Evolutionary conservation across 2,797 vertebrate genomes (phyloP), one percentile per base, ranked within the genome.

Genomic region (Sebastes iracundus): DNA sequence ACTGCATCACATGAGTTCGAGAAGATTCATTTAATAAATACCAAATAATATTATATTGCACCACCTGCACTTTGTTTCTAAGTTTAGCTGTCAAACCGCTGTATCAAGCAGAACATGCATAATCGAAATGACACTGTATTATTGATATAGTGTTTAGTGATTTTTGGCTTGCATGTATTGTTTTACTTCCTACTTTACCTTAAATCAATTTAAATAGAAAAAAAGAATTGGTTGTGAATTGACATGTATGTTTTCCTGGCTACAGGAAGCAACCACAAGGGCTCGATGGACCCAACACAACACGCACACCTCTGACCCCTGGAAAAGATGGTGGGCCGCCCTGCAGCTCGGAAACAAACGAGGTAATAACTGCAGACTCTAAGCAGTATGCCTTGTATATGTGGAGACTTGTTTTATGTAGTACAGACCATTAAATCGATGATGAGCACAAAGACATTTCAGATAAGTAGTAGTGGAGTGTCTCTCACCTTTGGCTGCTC

Each of bases 301-400:
- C 81, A 28, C 90, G 91, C 12, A 91, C 87, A 7, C 91, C 94
- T 35, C 79, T 93, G 82, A 92, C 92, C 70, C 89, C 89, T 35
- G 92, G 93, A 20, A 93, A 85, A 87, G 93, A 95, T 4, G 93
- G 91, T 1, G 91, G 88, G 5, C 88, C 93, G 1, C 87, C 90
- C 52, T 84, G 90, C 85, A 86, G 81, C 84, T 53, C 91, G 22
- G 92, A 91, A 55, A 80, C 79, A 74, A 85, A 83, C 6, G 91
- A 95, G 93, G 94, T 94, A 83, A 86, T 52, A 62, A 23, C 56
- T 27, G 13, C 27, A 63, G 25, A 18, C 28, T 22, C 2, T 18
- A 9, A 72, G 16, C 6, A 22, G 22, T 4, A 0, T 0, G 35
- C 12, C 12, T 38, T 38, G 32, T 5, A 5, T 30, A 30, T 3